Evolutionary conservation across 2,888 invertebrate genomes (phyloP).

Genomic region (Pristionchus maxplancki): DNA sequence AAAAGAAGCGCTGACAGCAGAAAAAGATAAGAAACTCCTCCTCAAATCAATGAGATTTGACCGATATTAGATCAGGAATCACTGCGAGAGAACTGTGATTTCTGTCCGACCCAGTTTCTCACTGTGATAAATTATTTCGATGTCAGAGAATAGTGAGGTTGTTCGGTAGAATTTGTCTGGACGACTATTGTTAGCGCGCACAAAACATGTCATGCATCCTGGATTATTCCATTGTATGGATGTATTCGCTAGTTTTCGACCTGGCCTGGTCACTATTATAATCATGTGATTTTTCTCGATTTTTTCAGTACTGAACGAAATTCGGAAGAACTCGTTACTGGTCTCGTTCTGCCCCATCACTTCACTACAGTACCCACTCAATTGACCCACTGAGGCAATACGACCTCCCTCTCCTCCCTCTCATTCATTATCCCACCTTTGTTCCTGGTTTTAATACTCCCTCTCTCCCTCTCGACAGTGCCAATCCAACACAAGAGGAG

Average conservation of each 20-base stretch:
- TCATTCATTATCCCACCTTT: not conserved
- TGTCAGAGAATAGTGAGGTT: no score
- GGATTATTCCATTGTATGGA: not conserved
- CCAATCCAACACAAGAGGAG: not conserved
- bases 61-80: not conserved
- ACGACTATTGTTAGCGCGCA: not conserved
- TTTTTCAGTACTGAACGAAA: not conserved
- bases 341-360: not conserved
- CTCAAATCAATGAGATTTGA: not conserved
- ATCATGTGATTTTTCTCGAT: not conserved
- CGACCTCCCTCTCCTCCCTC: not conserved
- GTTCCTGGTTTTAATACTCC: not conserved
- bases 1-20: not conserved
- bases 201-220: not conserved
- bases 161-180: not conserved
- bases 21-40: not conserved
- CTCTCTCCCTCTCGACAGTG: not conserved
- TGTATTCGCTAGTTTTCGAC: not conserved
- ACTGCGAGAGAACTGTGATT: no score
- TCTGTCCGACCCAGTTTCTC: no score
- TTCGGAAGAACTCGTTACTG: not conserved
- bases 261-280: not conserved
- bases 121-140: no score
- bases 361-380: not conserved
- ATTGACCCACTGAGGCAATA: not conserved